A percentile compares a stretch with the other conserved stretches of the same genome.
Conservation (phyloP, 1,140 invertebrate genomes). For the Theocolax elegans region DNA sequence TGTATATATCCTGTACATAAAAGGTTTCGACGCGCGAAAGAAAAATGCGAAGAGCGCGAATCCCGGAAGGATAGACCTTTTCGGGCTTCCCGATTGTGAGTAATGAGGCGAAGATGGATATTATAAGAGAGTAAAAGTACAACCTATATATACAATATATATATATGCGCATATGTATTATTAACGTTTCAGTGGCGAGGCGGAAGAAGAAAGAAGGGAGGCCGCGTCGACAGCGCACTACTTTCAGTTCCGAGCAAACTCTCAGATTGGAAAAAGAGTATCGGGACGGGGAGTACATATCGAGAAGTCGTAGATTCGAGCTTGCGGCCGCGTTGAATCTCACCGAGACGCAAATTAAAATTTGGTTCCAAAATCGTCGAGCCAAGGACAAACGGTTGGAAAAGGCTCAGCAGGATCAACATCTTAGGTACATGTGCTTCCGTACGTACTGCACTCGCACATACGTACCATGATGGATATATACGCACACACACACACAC, state of each 20-base stretch:
- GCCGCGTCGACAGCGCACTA: conserved; percentile 89
- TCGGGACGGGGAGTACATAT: conserved; percentile 90
- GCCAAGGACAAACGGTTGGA: conserved; percentile 97
- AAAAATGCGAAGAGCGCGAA: too few species aligned
- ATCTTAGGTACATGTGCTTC: conserved; percentile 17
- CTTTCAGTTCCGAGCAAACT: conserved; percentile 94
- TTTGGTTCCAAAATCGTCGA: conserved; percentile 96
- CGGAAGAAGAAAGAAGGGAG: conserved; percentile 85
- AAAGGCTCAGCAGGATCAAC: conserved; percentile 87
- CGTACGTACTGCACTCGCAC: too few species aligned
- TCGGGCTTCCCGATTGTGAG: too few species aligned
- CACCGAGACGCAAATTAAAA: conserved; percentile 95
- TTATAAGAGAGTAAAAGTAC: too few species aligned
- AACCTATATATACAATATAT: too few species aligned
- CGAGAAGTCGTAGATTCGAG: conserved; percentile 85
- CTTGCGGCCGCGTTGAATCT: conserved; percentile 84
- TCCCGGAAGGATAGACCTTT: too few species aligned
- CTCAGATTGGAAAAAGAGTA: conserved; percentile 91
- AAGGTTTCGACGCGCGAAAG: too few species aligned
- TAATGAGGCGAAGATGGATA: too few species aligned
- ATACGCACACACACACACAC: too few species aligned
- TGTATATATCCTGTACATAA: too few species aligned
- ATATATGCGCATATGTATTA: too few species aligned
- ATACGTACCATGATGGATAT: too few species aligned
- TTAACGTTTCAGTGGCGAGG: conserved; percentile 89